Base-by-base conservation (phyloP, 2,888 invertebrate species). In the Onthophagus sagittarius region DNA sequence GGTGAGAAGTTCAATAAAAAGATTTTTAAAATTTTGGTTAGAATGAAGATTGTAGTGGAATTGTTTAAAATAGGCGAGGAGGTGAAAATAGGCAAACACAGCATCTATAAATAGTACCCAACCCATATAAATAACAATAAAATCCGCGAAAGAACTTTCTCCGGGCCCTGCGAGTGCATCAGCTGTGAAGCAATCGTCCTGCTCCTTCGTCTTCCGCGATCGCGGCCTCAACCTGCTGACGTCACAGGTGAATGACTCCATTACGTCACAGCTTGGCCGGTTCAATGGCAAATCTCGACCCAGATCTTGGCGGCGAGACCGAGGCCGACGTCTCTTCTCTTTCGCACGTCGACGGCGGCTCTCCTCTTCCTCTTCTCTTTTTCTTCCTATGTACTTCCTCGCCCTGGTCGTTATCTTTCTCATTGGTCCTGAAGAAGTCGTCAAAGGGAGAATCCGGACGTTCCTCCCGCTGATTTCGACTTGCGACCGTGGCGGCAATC, bases 201-300 rank as follows among this genome's bases (percentile, higher is more conserved):
- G 77, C 77, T 62, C 62, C 73, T 69, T 65, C 83, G 83, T 85
- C 80, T 80, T 82, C 82, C 84, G 83, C 83, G 67, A 67, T 11
- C 31, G 67, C 31, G 31, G 85, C 81, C 83, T 81, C 80, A 80
- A 77, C 76, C 77, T 78, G 79, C 83, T 85, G 85, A 86, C 85
- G 85, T 85, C 85, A 84, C 84, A 84, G 85, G 85, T 85, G 84
- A 85, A 85, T 84, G 85, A 85, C 84, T 84, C 79, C 78, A 80
- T 81, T 81, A 85, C 85, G 84, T 85, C 85, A 85, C 83, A 15
- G 67, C 39, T 67, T 23, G 23, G 82, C 80, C 82, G 84, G 85
- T 85, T 86, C 85, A 86, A 86, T 85, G 85, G 85, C 85, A 86
- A 85, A 86, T 85, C 85, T 84, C 85, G 85, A 86, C 85, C 85